Conservation (phyloP, 2,888 invertebrate species). For the Escarpia spicata region DNA sequence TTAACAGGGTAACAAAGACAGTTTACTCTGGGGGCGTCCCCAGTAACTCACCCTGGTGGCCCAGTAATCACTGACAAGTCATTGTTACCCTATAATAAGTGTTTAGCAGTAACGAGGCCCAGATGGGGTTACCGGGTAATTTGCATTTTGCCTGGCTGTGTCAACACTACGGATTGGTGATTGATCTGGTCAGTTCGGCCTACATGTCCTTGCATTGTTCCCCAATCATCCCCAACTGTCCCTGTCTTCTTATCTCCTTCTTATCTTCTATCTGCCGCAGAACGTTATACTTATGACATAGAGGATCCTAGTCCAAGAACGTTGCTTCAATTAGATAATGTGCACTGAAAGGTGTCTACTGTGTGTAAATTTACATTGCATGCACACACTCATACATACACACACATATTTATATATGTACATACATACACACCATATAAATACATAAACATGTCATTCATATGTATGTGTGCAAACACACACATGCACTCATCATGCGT, state of each 20-base stretch:
- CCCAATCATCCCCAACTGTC: background rate
- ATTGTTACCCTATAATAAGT: background rate
- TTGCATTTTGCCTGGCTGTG: background rate
- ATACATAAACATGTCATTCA: too few species aligned
- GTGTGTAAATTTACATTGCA: too few species aligned
- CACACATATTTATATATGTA: too few species aligned
- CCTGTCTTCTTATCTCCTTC: background rate
- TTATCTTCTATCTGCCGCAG: background rate
- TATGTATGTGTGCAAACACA: too few species aligned
- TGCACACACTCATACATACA: too few species aligned
- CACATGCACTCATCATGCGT: too few species aligned
- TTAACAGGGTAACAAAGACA: background rate
- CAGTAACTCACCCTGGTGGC: background rate
- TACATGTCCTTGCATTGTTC: background rate
- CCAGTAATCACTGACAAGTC: background rate
- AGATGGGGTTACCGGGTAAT: background rate
- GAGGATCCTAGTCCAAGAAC: background rate
- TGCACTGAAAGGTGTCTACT: background rate
- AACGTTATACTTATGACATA: background rate
- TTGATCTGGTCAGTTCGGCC: background rate
- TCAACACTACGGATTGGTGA: background rate
- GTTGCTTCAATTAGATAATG: background rate
- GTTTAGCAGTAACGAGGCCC: conserved; percentile 3
- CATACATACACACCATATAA: too few species aligned
- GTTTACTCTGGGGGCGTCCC: background rate